These are phyloP conservation scores for Gymnoscopelus braueri DNA, from an alignment of 2,797 vertebrate genomes.

Conservation along the genomic window DNA sequence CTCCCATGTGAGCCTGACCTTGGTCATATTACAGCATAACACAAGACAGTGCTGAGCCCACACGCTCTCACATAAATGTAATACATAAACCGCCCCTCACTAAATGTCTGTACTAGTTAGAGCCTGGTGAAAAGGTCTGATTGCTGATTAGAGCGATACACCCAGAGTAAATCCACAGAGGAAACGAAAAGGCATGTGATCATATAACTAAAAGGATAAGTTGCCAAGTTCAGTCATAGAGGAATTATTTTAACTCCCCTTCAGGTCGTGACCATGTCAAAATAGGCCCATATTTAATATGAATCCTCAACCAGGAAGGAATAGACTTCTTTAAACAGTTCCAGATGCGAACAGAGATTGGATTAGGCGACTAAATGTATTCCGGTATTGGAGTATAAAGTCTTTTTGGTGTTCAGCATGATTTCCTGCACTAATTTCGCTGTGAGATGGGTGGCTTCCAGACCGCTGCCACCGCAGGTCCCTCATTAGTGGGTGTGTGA, in stretches of 20 bases:
- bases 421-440: constrained; percentile 65
- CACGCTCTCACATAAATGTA: constrained; percentile 52
- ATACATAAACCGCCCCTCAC: constrained; percentile 37
- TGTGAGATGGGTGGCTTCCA: constrained; percentile 63
- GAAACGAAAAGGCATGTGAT: constrained; percentile 28
- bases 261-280: constrained; percentile 59
- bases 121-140: constrained; percentile 24
- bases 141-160: constrained; percentile 8
- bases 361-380: constrained; percentile 66
- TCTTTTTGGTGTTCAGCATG: constrained; percentile 63
- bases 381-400: constrained; percentile 56
- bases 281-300: constrained; percentile 50
- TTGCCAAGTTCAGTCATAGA: constrained; percentile 39
- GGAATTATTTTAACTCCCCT: constrained; percentile 49
- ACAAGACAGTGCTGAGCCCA: constrained; percentile 56
- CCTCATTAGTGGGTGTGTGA: constrained; percentile 68
- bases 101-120: constrained; percentile 10
- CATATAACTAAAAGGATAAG: constrained; percentile 41
- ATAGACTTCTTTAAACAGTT: constrained; percentile 68
- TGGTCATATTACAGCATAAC: constrained; percentile 55
- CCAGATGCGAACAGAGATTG: constrained; percentile 72
- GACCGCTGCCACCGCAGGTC: constrained; percentile 61
- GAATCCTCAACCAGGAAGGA: constrained; percentile 60
- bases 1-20: constrained; percentile 47
- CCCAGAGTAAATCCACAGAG: neutral